Base-by-base conservation (phyloP, 2,113 vertebrate species). In the Hemicordylus capensis region DNA sequence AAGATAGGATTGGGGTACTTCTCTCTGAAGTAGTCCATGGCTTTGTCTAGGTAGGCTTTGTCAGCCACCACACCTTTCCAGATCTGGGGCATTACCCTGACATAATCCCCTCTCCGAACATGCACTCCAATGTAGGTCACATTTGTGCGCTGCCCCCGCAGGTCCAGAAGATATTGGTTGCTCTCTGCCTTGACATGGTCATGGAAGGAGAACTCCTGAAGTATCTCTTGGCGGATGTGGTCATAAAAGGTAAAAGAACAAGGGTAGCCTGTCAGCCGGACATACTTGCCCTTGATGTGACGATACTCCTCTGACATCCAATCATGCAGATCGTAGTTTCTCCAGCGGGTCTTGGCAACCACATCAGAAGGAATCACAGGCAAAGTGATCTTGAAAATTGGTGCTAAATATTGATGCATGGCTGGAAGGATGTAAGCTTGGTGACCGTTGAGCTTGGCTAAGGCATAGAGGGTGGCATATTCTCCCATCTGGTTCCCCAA, bases 201-300 rank as follows among this genome's bases (percentile, higher is more conserved):
- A 0, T 95, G 94, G 42, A 96, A 85, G 24, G 93, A 88, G 79
- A 95, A 96, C 56, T 96, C 93, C 0, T 51, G 58, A 15, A 63
- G 89, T 77, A 95, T 94, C 87, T 92, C 93, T 1, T 87, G 83
- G 4, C 84, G 88, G 34, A 96, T 64, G 2, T 96, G 94, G 76
- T 96, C 93, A 87, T 91, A 96, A 74, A 95, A 95, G 1, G 96
- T 96, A 91, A 92, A 96, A n/a, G 96, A 95, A 58, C 89, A 95
- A 24, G 96, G 95, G 81, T 83, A 95, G n/a, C 95, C 93, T 0
- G 31, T 82, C 6, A 96, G 39, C 69, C 8, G 54, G 20, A 82
- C 28, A 1, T 86, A 80, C 0, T 88, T 86, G 0, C 90, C 80
- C 12, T 37, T 0, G 73, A 95, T 22, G 11, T 20, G 85, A 10